A percentile compares a stretch with the other conserved stretches of the same genome.
phyloP scores from a whole-genome alignment of 2,113 vertebrate species.

The Indicator maculatus region DNA sequence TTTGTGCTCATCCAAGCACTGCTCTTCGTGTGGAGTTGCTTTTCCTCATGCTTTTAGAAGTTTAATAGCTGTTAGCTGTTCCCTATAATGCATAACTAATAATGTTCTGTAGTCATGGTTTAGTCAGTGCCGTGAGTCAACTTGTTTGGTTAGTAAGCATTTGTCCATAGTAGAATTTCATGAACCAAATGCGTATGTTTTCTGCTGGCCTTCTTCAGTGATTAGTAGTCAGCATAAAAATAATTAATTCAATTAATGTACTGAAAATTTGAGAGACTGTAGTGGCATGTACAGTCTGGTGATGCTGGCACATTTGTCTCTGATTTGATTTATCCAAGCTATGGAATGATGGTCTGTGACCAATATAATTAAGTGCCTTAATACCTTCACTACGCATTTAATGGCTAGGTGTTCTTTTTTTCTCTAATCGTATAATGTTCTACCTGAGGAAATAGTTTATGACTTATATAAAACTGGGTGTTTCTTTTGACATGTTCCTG shows the following conservation, averaged over 20 bases:
- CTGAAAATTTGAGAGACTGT: slow-evolving; percentile 42
- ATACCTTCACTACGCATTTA: slow-evolving; percentile 66
- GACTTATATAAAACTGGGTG: slow-evolving; percentile 72
- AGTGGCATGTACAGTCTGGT: slow-evolving; percentile 62
- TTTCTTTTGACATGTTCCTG: slow-evolving; percentile 67
- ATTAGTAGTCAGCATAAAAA: slow-evolving; percentile 52
- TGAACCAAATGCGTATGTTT: background rate
- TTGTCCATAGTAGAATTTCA: background rate
- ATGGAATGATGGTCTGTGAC: slow-evolving; percentile 55
- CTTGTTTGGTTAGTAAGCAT: background rate
- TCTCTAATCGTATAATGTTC: slow-evolving; percentile 65
- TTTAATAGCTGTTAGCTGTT: background rate
- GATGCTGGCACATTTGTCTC: slow-evolving; percentile 53
- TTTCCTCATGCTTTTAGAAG: background rate
- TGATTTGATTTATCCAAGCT: slow-evolving; percentile 54
- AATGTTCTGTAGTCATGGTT: background rate
- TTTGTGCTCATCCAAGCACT: background rate
- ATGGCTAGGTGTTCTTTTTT: slow-evolving; percentile 59
- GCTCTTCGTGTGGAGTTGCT: background rate
- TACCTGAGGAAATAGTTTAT: slow-evolving; percentile 72
- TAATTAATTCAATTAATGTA: slow-evolving; percentile 24
- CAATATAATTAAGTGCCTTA: slow-evolving; percentile 67
- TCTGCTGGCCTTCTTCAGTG: background rate
- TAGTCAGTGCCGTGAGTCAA: background rate
- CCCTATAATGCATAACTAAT: background rate